Evolutionary conservation across 1,140 invertebrate genomes (phyloP).

Genomic region (Drosophila burlai): DNA sequence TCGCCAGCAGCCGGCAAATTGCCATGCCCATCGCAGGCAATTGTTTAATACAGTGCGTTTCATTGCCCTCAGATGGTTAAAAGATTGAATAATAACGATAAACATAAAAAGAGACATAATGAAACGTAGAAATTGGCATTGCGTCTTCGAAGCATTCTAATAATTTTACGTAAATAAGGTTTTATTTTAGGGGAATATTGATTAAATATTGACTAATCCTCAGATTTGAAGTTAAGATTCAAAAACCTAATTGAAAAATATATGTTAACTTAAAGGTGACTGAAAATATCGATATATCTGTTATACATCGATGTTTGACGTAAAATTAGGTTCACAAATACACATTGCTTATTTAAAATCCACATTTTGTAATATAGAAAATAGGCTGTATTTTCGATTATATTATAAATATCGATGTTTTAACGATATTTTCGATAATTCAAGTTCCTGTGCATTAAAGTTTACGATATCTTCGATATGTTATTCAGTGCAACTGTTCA

Average conservation of each 20-base stretch:
- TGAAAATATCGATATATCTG: too few species aligned
- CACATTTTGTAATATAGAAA: too few species aligned
- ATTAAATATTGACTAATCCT: not conserved
- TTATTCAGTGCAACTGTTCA: not conserved
- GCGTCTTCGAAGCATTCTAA: not conserved
- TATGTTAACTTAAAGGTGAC: not conserved
- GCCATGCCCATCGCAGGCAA: conserved; percentile 28
- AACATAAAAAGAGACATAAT: conserved; percentile 22
- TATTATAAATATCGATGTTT: not conserved
- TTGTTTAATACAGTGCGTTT: conserved; percentile 46
- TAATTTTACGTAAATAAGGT: too few species aligned
- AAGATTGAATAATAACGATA: conserved; percentile 40
- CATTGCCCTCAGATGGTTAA: conserved; percentile 33
- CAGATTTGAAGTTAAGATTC: not conserved
- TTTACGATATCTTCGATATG: not conserved
- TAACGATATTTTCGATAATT: not conserved
- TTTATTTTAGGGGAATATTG: not conserved
- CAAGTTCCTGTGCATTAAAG: not conserved
- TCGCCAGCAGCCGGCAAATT: conserved; percentile 16
- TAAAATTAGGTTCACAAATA: too few species aligned
- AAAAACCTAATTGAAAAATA: not conserved
- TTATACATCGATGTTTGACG: too few species aligned
- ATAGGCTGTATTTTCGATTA: too few species aligned
- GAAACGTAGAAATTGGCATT: conserved; percentile 9
- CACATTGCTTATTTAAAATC: too few species aligned